Base-by-base conservation (phyloP, 2,888 invertebrate genomes). In the Eutolmus rufibarbis region DNA sequence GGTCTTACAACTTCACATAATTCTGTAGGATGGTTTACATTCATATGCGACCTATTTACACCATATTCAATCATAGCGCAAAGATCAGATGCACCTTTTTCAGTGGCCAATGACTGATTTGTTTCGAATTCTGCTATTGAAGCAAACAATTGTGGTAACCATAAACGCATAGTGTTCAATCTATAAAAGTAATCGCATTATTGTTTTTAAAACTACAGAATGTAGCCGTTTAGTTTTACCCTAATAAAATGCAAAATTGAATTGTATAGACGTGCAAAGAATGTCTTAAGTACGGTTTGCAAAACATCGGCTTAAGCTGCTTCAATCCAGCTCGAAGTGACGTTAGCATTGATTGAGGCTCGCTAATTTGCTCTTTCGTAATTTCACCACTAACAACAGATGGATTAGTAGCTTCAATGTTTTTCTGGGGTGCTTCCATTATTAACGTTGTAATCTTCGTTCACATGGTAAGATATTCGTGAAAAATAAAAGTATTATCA, bases 111-210 rank as follows among this genome's bases (percentile, higher is more conserved):
- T 16, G 46, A 87, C 86, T 92, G 90, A 19, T 91, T 90, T 16
- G 91, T 91, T 87, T 93, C 93, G 89, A 92, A 94, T 78, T 93
- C 93, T 28, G 93, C 93, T 76, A 96, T 95, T 91, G 96, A 95
- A 86, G 96, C 95, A 89, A 97, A 97, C 23, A 98, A 93, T 91
- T 97, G 97, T 0, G 97, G 97, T 89, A 97, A 94, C 97, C 97
- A 98, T 46, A 97, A 94, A 19, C 97, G 95, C 57, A 97, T 93
- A 0, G 97, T 97, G 90, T 97, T 97, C 89, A 96, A 93, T 37
- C 96, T 96, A 82, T 9, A 89, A 28, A 74, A 43, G 19, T 79
- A 86, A 12, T 34, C 16, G 9, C 1, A 74, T 16, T 46, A 56
- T 46, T 46, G 16, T 5, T 34, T 34, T 46, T 14, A 46, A 46